Conservation (phyloP, 2,113 vertebrate species). For the Pluvialis apricaria region DNA sequence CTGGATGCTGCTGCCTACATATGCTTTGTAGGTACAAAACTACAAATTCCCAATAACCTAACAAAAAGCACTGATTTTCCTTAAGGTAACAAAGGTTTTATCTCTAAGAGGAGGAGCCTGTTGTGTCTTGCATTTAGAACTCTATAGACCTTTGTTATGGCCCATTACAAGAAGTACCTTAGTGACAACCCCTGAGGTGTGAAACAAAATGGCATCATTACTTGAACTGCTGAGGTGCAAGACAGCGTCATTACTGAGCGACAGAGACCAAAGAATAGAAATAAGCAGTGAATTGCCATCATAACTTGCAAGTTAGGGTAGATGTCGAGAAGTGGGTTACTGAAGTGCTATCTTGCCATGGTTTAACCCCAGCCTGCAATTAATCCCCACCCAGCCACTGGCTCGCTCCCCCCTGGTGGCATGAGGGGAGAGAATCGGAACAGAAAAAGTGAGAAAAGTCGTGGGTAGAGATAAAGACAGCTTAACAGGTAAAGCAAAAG, state of each 20-base stretch:
- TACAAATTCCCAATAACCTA: background rate
- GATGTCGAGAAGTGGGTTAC: background rate
- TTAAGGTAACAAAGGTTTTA: background rate
- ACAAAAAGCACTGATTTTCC: background rate
- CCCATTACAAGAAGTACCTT: background rate
- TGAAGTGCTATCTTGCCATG: background rate
- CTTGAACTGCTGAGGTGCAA: background rate
- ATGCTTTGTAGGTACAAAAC: background rate
- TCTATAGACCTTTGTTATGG: background rate
- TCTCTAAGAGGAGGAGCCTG: background rate
- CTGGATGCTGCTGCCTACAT: background rate
- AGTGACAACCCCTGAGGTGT: background rate
- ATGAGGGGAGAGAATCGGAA: background rate
- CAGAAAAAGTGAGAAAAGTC: background rate
- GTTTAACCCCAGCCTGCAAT: background rate
- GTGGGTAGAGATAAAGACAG: background rate
- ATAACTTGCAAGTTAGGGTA: background rate
- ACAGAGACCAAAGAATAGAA: background rate
- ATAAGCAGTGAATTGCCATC: background rate
- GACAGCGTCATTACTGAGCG: background rate
- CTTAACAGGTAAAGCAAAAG: background rate
- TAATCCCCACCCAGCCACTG: background rate
- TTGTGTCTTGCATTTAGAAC: background rate
- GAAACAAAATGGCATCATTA: background rate
- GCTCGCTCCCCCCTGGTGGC: background rate